Evolutionary conservation across 2,888 invertebrate genomes (phyloP).

Genomic region (Microctonus hyperodae): DNA sequence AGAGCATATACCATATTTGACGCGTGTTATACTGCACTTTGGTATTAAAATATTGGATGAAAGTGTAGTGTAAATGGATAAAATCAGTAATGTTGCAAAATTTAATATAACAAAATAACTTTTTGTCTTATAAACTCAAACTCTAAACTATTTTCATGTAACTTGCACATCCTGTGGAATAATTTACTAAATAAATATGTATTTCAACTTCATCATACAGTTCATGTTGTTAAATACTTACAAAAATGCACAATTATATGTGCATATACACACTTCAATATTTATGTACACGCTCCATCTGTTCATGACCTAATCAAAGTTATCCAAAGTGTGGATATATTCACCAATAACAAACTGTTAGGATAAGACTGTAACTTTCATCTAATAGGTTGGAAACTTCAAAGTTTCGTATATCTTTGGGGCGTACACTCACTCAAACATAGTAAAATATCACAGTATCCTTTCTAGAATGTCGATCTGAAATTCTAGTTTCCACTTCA

Average conservation of each 20-base stretch:
- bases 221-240: not conserved
- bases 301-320: slow-evolving; percentile 47
- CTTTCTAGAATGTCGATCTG: slow-evolving; percentile 17
- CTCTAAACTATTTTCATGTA: not conserved
- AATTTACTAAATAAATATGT: not conserved
- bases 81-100: not conserved
- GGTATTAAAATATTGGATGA: not conserved
- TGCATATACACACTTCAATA: not conserved
- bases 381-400: slow-evolving; percentile 40
- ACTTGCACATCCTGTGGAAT: not conserved
- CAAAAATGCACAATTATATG: not conserved
- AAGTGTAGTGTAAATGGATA: not conserved
- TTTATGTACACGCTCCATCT: not conserved
- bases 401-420: slow-evolving; percentile 39
- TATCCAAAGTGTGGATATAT: slow-evolving; percentile 42
- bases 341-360: slow-evolving; percentile 41
- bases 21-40: slow-evolving; percentile 3
- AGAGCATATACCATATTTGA: not conserved
- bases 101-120: not conserved
- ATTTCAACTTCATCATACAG: not conserved
- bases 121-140: not conserved
- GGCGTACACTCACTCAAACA: slow-evolving; percentile 23
- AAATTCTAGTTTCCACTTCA: slow-evolving; percentile 1
- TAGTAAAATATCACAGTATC: not conserved
- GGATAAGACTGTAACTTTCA: slow-evolving; percentile 39